Conservation (phyloP, 2,113 vertebrate species). For the Xyrauchen texanus region DNA sequence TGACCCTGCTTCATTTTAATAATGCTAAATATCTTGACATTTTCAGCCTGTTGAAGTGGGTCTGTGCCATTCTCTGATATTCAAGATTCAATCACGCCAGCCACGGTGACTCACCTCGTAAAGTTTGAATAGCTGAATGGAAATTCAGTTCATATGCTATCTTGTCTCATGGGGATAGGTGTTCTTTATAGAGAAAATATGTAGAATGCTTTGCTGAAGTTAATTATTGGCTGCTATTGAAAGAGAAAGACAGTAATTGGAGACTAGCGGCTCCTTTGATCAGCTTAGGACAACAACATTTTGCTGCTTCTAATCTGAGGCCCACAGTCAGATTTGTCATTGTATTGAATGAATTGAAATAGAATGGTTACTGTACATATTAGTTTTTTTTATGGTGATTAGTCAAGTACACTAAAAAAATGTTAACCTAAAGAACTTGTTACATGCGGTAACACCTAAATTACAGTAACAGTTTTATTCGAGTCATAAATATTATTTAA, state of each 20-base stretch:
- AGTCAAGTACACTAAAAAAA: no score
- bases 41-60: background rate
- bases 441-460: no score
- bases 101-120: slow-evolving; percentile 10
- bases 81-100: background rate
- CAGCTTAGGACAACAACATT: slow-evolving; percentile 44
- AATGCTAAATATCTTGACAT: background rate
- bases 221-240: slow-evolving; percentile 58
- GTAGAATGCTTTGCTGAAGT: slow-evolving; percentile 54
- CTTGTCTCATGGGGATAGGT: slow-evolving; percentile 49
- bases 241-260: slow-evolving; percentile 61
- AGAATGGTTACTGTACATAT: background rate
- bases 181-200: slow-evolving; percentile 61
- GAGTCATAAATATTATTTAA: no score
- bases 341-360: background rate
- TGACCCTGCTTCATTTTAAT: background rate
- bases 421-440: no score
- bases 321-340: slow-evolving; percentile 42
- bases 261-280: slow-evolving; percentile 52
- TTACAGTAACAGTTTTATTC: no score
- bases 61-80: background rate
- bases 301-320: slow-evolving; percentile 54
- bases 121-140: slow-evolving; percentile 51
- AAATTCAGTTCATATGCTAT: slow-evolving; percentile 31
- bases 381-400: no score